These are phyloP conservation scores for Diaprepes abbreviatus DNA, from an alignment of 2,888 invertebrate species.

Conservation along the genomic window DNA sequence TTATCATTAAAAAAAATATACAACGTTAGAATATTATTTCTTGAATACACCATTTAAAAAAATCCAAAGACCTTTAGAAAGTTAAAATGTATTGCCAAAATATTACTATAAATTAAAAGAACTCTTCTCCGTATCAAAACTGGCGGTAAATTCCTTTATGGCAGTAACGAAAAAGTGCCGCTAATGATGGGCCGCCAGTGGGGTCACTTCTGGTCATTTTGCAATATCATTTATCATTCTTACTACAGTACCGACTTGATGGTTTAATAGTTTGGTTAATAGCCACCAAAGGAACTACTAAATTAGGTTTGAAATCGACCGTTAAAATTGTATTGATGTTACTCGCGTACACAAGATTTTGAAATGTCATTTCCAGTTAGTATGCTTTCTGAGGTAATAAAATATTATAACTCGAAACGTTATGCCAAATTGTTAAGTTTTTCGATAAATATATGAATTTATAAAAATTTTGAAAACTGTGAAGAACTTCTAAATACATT, in stretches of 20 bases:
- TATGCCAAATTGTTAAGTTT: no score
- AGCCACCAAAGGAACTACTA: constrained; percentile 36
- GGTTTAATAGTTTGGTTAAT: constrained; percentile 45
- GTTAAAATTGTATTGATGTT: constrained; percentile 40
- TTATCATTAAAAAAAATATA: no score
- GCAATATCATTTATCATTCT: constrained; percentile 48
- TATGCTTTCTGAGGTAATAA: no score
- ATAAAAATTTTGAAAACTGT: no score
- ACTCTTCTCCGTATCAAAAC: constrained; percentile 12
- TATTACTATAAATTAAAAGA: constrained; percentile 11
- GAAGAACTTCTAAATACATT: no score
- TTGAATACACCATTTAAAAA: no score
- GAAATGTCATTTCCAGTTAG: constrained; percentile 12
- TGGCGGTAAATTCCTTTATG: constrained; percentile 50
- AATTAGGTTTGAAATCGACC: constrained; percentile 37
- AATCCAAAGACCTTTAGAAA: no score
- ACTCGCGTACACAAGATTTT: constrained; percentile 18
- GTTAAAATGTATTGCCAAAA: neutral
- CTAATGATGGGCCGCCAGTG: constrained; percentile 63
- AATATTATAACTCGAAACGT: no score
- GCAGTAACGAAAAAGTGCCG: constrained; percentile 59
- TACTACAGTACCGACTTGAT: constrained; percentile 29
- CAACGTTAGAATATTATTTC: no score
- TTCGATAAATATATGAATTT: no score
- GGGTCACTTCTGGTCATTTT: constrained; percentile 63